A percentile compares a stretch with the other conserved stretches of the same genome.
These are phyloP conservation scores for Dendrolimus kikuchii DNA, from an alignment of 1,140 invertebrate species.

Conservation along the genomic window DNA sequence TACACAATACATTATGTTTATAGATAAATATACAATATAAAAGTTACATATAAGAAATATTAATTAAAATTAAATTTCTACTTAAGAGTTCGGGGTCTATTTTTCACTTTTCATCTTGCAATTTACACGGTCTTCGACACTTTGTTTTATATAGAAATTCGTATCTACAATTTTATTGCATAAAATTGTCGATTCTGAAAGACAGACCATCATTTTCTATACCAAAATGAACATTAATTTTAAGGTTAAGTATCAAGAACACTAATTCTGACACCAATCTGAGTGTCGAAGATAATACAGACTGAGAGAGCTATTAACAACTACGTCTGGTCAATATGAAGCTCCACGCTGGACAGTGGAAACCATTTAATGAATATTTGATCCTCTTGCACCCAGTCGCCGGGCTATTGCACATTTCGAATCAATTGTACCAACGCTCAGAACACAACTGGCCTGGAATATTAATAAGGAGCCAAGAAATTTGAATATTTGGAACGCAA, in stretches of 20 bases:
- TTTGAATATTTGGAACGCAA: constrained; percentile 5
- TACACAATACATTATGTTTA: no score
- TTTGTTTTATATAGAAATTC: no score
- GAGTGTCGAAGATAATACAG: constrained; percentile 57
- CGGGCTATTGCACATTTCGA: constrained; percentile 32
- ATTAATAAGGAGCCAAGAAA: constrained; percentile 14
- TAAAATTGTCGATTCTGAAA: no score
- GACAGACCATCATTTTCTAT: no score
- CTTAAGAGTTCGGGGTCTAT: no score
- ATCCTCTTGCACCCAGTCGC: constrained; percentile 43
- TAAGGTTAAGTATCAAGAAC: constrained; percentile 31
- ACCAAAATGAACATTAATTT: background rate
- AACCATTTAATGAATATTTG: constrained; percentile 64
- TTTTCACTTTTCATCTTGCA: no score
- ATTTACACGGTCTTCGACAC: no score
- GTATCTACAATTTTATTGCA: no score
- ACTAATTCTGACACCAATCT: constrained; percentile 27
- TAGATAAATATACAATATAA: no score
- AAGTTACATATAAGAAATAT: no score
- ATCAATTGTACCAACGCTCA: constrained; percentile 44
- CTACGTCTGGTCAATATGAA: constrained; percentile 57
- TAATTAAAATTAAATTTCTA: no score
- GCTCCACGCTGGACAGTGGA: constrained; percentile 29
- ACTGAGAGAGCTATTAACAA: constrained; percentile 59
- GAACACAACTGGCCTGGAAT: constrained; percentile 24